These are phyloP conservation scores for Geotrypetes seraphini DNA, from an alignment of 2,797 vertebrate species.

Conservation along the genomic window DNA sequence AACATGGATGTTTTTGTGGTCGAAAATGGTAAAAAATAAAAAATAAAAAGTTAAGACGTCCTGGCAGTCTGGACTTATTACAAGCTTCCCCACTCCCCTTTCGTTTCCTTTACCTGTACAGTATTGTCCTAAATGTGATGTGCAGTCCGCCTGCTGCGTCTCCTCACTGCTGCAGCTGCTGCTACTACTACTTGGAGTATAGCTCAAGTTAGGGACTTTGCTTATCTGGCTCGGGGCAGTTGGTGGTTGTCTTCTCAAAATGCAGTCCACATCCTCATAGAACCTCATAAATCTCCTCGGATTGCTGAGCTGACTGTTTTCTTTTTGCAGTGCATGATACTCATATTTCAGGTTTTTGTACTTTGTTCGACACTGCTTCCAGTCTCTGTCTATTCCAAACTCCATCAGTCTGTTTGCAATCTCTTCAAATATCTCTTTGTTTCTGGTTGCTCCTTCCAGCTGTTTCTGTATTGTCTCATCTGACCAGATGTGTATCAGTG, in stretches of 20 bases:
- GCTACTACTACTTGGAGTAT: conserved; percentile 15
- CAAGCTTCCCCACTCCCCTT: background rate
- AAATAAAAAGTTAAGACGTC: too few relatives aligned
- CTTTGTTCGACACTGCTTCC: conserved; percentile 80
- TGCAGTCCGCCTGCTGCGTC: background rate
- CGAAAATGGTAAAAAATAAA: too few relatives aligned
- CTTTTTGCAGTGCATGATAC: conserved; percentile 70
- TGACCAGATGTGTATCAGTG: conserved; percentile 69
- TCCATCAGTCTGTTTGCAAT: conserved; percentile 69
- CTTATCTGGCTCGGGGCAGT: conserved; percentile 16
- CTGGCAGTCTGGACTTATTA: too few relatives aligned
- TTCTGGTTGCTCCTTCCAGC: conserved; percentile 75
- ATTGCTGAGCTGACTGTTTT: conserved; percentile 58
- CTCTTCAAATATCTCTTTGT: conserved; percentile 81
- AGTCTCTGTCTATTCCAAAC: conserved; percentile 75
- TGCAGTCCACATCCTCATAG: conserved; percentile 72
- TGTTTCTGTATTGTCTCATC: conserved; percentile 70
- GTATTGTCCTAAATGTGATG: background rate
- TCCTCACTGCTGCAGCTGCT: background rate
- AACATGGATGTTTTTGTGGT: too few relatives aligned
- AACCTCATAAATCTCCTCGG: conserved; percentile 68
- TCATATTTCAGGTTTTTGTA: conserved; percentile 86
- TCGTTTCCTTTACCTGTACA: background rate
- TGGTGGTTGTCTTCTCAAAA: conserved; percentile 49
- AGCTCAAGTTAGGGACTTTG: conserved; percentile 20